These are phyloP conservation scores for Drosophila rellima DNA, from an alignment of 2,888 invertebrate genomes.

Conservation along the genomic window DNA sequence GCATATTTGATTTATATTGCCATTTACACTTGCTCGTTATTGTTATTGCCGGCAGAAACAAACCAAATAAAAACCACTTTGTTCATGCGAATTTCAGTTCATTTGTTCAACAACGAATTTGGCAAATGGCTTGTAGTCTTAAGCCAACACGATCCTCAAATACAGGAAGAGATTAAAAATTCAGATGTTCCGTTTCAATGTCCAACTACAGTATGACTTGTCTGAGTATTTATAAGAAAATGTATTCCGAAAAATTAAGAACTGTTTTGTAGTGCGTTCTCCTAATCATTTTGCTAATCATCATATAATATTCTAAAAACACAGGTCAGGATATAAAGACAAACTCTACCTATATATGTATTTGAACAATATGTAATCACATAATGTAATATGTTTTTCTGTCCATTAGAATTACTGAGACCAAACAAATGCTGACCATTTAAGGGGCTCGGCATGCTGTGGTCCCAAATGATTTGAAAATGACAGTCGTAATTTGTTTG, in stretches of 20 bases:
- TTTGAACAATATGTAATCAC: conserved; percentile 1
- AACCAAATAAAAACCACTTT: conserved; percentile 32
- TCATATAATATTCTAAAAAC: background rate
- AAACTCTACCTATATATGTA: background rate
- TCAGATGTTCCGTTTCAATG: background rate
- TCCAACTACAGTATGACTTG: background rate
- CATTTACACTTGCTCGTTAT: conserved; percentile 68
- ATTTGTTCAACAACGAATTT: conserved; percentile 32
- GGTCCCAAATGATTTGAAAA: conserved; percentile 79
- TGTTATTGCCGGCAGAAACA: conserved; percentile 55
- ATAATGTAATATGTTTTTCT: conserved; percentile 8
- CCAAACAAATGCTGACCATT: conserved; percentile 33
- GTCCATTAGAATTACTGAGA: conserved; percentile 9
- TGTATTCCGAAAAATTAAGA: background rate
- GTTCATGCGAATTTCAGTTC: conserved; percentile 42
- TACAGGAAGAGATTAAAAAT: background rate
- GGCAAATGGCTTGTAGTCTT: conserved; percentile 22
- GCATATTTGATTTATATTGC: conserved; percentile 75
- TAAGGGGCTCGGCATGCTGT: conserved; percentile 53
- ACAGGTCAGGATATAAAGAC: background rate
- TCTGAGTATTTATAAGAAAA: background rate
- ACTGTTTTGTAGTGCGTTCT: no score
- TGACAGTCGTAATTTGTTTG: conserved; percentile 79
- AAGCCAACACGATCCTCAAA: conserved; percentile 13
- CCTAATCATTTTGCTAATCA: background rate